A percentile compares a stretch with the other conserved stretches of the same genome.
These are phyloP conservation scores for Aethes cnicana DNA, from an alignment of 2,888 invertebrate species.

Conservation along the genomic window DNA sequence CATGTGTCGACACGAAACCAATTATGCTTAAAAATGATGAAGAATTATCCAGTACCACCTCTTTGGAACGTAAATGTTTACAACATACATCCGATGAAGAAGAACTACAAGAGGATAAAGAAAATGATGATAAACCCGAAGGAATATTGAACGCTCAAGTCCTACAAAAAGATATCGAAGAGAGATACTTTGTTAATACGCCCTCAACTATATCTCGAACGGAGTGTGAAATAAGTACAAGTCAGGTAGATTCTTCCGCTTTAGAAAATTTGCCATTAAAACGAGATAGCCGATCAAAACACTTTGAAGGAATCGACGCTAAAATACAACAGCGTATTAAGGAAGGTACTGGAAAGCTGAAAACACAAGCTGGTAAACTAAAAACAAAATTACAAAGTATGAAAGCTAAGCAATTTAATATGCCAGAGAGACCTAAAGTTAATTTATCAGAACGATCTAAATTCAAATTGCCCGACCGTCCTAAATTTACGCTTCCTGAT, in stretches of 20 bases:
- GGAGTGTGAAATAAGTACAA: conserved; percentile 85
- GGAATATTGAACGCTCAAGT: conserved; percentile 73
- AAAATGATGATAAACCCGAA: conserved; percentile 54
- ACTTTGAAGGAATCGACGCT: conserved; percentile 73
- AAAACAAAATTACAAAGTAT: conserved; percentile 85
- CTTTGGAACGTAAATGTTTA: conserved; percentile 72
- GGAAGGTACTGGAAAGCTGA: conserved; percentile 87
- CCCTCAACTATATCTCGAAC: conserved; percentile 84
- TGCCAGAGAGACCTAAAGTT: conserved; percentile 81
- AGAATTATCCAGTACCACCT: conserved; percentile 77
- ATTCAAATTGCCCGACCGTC: conserved; percentile 76
- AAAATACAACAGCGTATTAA: conserved; percentile 86
- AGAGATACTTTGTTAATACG: conserved; percentile 82
- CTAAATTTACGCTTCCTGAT: conserved; percentile 81
- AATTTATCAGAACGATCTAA: conserved; percentile 82
- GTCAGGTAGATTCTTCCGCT: conserved; percentile 86
- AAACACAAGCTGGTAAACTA: conserved; percentile 87
- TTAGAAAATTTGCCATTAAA: conserved; percentile 84
- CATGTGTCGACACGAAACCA: conserved; percentile 63
- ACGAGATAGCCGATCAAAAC: conserved; percentile 80
- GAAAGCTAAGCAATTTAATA: conserved; percentile 79
- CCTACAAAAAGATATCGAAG: conserved; percentile 84
- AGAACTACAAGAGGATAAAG: conserved; percentile 63
- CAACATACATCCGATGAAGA: conserved; percentile 78
- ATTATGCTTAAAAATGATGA: conserved; percentile 70